Conservation (phyloP, 1,140 invertebrate genomes). For the Zaprionus davidi region DNA sequence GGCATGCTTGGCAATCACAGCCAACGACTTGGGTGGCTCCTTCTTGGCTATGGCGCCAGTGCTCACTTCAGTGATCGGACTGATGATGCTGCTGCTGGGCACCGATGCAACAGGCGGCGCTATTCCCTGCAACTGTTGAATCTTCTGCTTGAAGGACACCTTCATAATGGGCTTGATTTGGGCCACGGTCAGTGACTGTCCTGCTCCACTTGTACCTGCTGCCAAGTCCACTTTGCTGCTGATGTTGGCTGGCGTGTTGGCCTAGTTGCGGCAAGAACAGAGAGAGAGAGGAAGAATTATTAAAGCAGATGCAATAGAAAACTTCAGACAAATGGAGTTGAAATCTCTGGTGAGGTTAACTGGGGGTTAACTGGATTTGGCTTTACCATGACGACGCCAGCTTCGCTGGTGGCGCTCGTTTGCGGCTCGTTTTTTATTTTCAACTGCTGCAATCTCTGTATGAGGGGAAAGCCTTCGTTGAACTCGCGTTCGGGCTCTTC, state of each 20-base stretch:
- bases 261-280: slow-evolving; percentile 26
- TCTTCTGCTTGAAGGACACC: slow-evolving; percentile 78
- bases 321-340: not conserved
- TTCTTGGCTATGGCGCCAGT: slow-evolving; percentile 69
- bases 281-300: not conserved
- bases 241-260: slow-evolving; percentile 63
- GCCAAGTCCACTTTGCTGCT: slow-evolving; percentile 67
- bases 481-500: slow-evolving; percentile 86
- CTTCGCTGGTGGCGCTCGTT: slow-evolving; percentile 52
- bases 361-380: slow-evolving; percentile 24
- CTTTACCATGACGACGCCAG: slow-evolving; percentile 79
- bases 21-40: slow-evolving; percentile 70
- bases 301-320: not conserved
- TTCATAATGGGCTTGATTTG: slow-evolving; percentile 79
- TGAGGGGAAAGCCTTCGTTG: slow-evolving; percentile 90
- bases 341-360: not conserved
- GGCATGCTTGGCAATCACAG: slow-evolving; percentile 59
- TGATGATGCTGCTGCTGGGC: slow-evolving; percentile 12
- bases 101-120: not conserved
- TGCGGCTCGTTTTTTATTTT: slow-evolving; percentile 92
- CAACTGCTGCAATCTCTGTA: slow-evolving; percentile 91
- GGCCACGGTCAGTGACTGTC: slow-evolving; percentile 56
- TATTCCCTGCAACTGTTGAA: slow-evolving; percentile 66
- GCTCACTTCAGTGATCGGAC: slow-evolving; percentile 3
- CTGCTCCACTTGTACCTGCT: not conserved